Conservation (phyloP, 2,113 vertebrate species). For the Bubo blakistoni region DNA sequence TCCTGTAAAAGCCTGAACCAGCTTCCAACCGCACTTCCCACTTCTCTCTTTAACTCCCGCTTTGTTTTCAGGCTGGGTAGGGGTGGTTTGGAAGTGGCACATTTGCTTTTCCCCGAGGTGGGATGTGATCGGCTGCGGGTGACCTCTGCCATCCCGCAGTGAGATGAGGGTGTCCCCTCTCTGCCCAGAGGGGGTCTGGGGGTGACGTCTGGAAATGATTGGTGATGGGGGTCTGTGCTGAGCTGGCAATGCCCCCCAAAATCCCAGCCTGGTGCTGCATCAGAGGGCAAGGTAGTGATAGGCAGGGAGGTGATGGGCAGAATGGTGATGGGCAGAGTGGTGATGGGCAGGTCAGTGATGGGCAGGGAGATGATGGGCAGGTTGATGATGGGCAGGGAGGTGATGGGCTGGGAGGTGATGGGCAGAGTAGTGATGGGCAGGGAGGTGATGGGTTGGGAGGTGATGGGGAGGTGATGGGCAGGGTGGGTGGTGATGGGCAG, state of each 20-base stretch:
- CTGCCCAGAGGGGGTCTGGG: accelerated
- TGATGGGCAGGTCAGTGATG: neutral
- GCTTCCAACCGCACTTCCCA: neutral
- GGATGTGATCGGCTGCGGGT: neutral
- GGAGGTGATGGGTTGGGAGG: neutral
- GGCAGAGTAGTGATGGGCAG: neutral
- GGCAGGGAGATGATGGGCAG: neutral
- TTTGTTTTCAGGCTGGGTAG: neutral
- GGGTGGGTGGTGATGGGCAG: neutral
- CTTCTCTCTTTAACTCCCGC: neutral
- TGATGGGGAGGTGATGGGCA: neutral
- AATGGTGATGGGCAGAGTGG: neutral
- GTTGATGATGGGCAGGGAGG: neutral
- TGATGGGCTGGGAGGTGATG: neutral
- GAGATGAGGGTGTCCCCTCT: neutral
- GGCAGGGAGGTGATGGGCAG: neutral
- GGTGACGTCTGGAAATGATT: neutral
- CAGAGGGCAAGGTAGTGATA: neutral
- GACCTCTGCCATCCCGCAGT: neutral
- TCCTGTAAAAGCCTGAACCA: neutral
- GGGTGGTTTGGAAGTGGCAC: neutral
- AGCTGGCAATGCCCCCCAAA: neutral
- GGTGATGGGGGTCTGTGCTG: neutral
- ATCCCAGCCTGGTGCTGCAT: neutral
- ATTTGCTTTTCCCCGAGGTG: neutral